Conservation (phyloP, 2,113 vertebrate genomes). For the Coptodon rendalli region DNA sequence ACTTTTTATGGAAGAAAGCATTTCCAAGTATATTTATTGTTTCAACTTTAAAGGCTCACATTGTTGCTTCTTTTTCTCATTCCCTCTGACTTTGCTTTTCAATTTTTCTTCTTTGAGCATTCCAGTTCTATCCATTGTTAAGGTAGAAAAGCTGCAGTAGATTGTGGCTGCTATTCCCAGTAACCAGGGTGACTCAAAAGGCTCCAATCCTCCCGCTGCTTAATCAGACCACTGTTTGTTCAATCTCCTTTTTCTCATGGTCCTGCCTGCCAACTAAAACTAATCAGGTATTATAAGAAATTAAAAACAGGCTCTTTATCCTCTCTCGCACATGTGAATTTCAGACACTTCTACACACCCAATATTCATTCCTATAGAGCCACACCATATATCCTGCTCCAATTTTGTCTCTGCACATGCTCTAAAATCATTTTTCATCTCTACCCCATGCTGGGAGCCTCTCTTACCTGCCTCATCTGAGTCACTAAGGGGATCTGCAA, state of each 20-base stretch:
- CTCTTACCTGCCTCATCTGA: constrained; percentile 28
- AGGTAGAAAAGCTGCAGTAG: constrained; percentile 28
- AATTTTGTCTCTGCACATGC: background rate
- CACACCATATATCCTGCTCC: background rate
- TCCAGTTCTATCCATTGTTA: background rate
- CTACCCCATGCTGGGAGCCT: background rate
- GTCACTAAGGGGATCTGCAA: constrained; percentile 21
- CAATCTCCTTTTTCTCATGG: constrained; percentile 26
- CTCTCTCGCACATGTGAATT: background rate
- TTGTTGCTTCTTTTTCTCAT: background rate
- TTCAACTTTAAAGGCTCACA: background rate
- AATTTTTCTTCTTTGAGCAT: background rate
- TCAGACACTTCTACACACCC: background rate
- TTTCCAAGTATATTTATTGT: background rate
- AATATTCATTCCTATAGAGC: background rate
- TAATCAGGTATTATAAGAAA: constrained; percentile 14
- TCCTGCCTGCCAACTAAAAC: constrained; percentile 23
- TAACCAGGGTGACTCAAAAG: constrained; percentile 36
- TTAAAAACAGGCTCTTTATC: background rate
- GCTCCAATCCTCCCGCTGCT: background rate
- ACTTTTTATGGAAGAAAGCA: background rate
- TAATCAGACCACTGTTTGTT: constrained; percentile 43
- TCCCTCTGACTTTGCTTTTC: background rate
- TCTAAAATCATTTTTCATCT: constrained; percentile 10
- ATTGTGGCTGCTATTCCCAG: constrained; percentile 24